Percentiles rank a stretch among this genome's conserved stretches.
Conservation (phyloP, 2,888 invertebrate species). For the Acronicta leporina region DNA sequence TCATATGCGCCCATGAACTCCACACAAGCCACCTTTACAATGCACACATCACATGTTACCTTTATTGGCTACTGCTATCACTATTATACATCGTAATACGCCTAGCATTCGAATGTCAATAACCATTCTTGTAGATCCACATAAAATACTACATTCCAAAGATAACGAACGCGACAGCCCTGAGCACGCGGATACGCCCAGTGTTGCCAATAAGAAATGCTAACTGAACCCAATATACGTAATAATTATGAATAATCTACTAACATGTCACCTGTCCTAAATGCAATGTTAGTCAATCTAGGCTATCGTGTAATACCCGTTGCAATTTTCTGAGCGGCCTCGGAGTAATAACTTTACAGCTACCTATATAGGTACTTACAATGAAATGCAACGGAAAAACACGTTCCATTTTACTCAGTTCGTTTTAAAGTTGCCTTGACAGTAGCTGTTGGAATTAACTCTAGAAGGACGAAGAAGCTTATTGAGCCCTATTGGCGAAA, state of each 20-base stretch:
- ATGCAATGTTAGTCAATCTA: slow-evolving; percentile 52
- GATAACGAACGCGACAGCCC: slow-evolving; percentile 26
- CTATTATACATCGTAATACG: slow-evolving; percentile 12
- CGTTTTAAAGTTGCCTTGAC: slow-evolving; percentile 38
- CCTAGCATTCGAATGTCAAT: slow-evolving; percentile 33
- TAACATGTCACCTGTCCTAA: slow-evolving; percentile 44
- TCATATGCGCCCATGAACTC: neutral
- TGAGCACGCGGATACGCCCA: slow-evolving; percentile 37
- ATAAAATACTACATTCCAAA: slow-evolving; percentile 25
- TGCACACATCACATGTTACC: slow-evolving; percentile 27
- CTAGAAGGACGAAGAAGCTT: slow-evolving; percentile 28
- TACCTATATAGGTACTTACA: slow-evolving; percentile 31
- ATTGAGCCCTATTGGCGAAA: slow-evolving; percentile 7
- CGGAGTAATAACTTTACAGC: slow-evolving; percentile 41
- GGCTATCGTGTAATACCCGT: slow-evolving; percentile 45
- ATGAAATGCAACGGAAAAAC: slow-evolving; percentile 31
- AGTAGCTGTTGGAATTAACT: slow-evolving; percentile 27
- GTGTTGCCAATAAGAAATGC: slow-evolving; percentile 41
- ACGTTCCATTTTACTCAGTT: slow-evolving; percentile 22
- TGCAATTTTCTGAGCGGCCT: slow-evolving; percentile 61
- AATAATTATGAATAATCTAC: slow-evolving; percentile 49
- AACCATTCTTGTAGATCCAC: slow-evolving; percentile 10
- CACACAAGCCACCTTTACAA: slow-evolving; percentile 12
- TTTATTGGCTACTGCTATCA: slow-evolving; percentile 30
- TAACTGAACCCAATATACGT: slow-evolving; percentile 35